Evolutionary conservation across 37 sponge, comb jelly and placozoan species (phyloP).

Genomic region (Haliclona indistincta): DNA sequence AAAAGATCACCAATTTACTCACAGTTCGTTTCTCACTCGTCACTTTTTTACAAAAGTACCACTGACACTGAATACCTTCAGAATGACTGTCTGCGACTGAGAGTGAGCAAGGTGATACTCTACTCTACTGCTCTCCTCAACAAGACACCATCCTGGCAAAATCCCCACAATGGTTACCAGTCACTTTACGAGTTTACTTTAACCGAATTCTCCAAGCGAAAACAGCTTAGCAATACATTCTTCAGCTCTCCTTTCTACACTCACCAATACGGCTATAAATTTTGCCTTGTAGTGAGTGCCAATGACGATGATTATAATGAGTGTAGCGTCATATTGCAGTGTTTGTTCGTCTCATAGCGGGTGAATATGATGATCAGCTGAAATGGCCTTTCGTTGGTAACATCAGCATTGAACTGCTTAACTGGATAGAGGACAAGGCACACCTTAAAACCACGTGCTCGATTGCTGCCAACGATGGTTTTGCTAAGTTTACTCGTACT

Average conservation of each 20-base stretch:
- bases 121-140: background rate
- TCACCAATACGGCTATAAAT: slow-evolving; percentile 75
- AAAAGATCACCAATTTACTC: too few relatives aligned
- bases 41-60: slow-evolving; percentile 1
- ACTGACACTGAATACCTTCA: background rate
- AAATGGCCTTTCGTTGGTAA: too few relatives aligned
- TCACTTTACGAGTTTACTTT: background rate
- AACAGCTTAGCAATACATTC: slow-evolving; percentile 5
- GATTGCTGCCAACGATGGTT: too few relatives aligned
- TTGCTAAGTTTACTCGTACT: too few relatives aligned
- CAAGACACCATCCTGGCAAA: background rate
- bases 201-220: background rate
- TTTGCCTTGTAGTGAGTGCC: slow-evolving; percentile 79
- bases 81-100: slow-evolving; percentile 5
- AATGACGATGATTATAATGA: slow-evolving; percentile 89
- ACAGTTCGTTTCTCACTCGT: background rate
- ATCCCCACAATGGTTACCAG: background rate
- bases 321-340: too few relatives aligned
- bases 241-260: slow-evolving; percentile 85
- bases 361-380: too few relatives aligned
- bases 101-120: background rate
- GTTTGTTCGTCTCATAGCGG: too few relatives aligned
- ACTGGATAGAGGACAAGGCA: too few relatives aligned
- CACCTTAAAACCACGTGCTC: too few relatives aligned
- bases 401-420: too few relatives aligned